Conservation (phyloP, 1,140 invertebrate species). For the Drosophila takahashii region DNA sequence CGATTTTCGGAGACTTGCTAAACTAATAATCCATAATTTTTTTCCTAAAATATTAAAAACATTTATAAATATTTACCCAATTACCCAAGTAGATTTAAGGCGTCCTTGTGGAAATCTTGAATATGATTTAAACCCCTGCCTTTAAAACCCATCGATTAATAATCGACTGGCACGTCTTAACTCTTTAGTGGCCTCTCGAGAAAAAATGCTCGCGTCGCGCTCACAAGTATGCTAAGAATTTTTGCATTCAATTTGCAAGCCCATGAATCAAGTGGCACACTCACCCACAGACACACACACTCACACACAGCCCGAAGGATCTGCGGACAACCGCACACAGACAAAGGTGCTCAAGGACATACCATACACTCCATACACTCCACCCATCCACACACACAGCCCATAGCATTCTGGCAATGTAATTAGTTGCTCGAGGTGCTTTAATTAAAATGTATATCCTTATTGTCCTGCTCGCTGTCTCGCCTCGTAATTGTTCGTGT, state of each 20-base stretch:
- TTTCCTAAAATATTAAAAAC: too few relatives aligned
- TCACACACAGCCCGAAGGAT: neutral
- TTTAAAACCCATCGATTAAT: slow-evolving; percentile 3
- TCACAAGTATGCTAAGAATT: slow-evolving; percentile 37
- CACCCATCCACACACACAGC: neutral
- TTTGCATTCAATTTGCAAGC: slow-evolving; percentile 26
- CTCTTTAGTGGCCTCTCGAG: neutral
- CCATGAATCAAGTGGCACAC: slow-evolving; percentile 32
- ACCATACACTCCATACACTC: slow-evolving; percentile 1
- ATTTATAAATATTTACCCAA: too few relatives aligned
- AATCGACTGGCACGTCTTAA: neutral
- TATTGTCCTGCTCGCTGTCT: slow-evolving; percentile 55
- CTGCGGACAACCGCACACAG: slow-evolving; percentile 22
- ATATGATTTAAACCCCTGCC: neutral
- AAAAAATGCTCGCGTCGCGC: neutral
- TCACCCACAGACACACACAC: slow-evolving; percentile 1
- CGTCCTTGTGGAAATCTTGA: neutral
- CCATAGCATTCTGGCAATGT: slow-evolving; percentile 50
- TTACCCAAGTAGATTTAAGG: too few relatives aligned
- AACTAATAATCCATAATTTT: too few relatives aligned
- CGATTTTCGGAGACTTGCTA: too few relatives aligned
- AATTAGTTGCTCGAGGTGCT: slow-evolving; percentile 82
- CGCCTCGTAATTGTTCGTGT: slow-evolving; percentile 76
- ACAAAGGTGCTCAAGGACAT: slow-evolving; percentile 37
- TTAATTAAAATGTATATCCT: slow-evolving; percentile 83